Conservation (phyloP, 2,797 vertebrate genomes). For the Sebastes minor region DNA sequence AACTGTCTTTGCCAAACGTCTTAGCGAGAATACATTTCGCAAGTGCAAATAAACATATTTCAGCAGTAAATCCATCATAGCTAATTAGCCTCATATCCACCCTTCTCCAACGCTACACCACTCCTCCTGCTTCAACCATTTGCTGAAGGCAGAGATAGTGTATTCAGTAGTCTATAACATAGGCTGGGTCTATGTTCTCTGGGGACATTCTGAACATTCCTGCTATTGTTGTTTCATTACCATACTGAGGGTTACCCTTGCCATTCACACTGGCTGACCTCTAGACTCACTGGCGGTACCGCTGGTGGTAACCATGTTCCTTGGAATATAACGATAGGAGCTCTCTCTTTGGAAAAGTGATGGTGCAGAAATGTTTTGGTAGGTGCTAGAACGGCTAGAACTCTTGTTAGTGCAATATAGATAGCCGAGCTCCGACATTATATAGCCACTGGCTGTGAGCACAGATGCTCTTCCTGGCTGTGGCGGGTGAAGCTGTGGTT, state of each 20-base stretch:
- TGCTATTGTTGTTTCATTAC: slow-evolving; percentile 80
- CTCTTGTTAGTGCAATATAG: not conserved
- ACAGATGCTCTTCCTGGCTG: not conserved
- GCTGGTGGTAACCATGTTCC: slow-evolving; percentile 35
- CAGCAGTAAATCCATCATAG: slow-evolving; percentile 8
- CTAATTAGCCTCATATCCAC: slow-evolving; percentile 1
- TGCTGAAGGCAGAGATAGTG: slow-evolving; percentile 38
- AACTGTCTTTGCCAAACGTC: not conserved
- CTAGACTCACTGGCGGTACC: slow-evolving; percentile 44
- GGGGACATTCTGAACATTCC: slow-evolving; percentile 77
- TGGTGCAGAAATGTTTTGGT: not conserved
- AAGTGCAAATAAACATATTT: slow-evolving; percentile 7
- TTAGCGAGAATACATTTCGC: not conserved
- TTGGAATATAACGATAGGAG: slow-evolving; percentile 13
- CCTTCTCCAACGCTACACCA: slow-evolving; percentile 12
- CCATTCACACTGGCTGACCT: slow-evolving; percentile 73
- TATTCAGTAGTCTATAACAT: slow-evolving; percentile 46
- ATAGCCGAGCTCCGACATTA: not conserved
- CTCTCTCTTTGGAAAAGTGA: not conserved
- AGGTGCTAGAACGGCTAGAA: not conserved
- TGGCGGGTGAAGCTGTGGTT: not conserved
- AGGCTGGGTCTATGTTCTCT: slow-evolving; percentile 41
- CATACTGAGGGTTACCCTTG: slow-evolving; percentile 64
- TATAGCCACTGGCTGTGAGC: not conserved
- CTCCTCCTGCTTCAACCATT: slow-evolving; percentile 9